These are phyloP conservation scores for Eremobia ochroleuca DNA, from an alignment of 2,888 invertebrate species.

Conservation along the genomic window DNA sequence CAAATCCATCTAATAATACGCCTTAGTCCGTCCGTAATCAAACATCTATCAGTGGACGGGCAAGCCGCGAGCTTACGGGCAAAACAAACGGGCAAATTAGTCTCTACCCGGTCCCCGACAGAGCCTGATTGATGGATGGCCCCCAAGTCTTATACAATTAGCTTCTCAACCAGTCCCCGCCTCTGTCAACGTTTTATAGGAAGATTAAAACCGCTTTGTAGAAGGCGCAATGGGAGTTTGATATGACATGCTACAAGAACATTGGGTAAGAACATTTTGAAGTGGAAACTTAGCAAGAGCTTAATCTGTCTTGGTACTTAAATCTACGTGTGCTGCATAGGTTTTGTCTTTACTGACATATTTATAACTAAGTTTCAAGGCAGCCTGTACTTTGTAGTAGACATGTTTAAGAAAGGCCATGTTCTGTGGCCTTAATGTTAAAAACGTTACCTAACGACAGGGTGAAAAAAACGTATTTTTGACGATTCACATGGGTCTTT, in stretches of 20 bases:
- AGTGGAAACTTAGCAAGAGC: constrained; percentile 13
- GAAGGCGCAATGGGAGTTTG: constrained; percentile 59
- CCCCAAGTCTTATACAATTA: constrained; percentile 83
- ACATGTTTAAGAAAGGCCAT: neutral
- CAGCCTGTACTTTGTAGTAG: neutral
- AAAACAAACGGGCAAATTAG: constrained; percentile 90
- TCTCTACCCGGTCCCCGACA: constrained; percentile 81
- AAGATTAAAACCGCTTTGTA: constrained; percentile 67
- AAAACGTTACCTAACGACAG: neutral
- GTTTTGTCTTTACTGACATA: constrained; percentile 7
- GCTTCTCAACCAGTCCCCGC: constrained; percentile 82
- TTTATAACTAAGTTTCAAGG: constrained; percentile 11
- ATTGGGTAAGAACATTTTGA: constrained; percentile 33
- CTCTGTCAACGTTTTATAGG: constrained; percentile 71
- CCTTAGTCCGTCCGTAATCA: constrained; percentile 70
- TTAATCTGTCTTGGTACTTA: constrained; percentile 2
- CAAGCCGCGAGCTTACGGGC: constrained; percentile 84
- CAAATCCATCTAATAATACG: constrained; percentile 67
- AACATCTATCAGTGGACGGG: constrained; percentile 75
- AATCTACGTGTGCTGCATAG: neutral
- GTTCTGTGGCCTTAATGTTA: neutral
- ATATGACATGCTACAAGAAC: constrained; percentile 47
- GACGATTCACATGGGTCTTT: neutral
- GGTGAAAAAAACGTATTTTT: neutral
- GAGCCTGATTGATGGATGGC: constrained; percentile 90